phyloP scores from a whole-genome alignment of 2,113 vertebrate species.

The Syrmaticus mikado region DNA sequence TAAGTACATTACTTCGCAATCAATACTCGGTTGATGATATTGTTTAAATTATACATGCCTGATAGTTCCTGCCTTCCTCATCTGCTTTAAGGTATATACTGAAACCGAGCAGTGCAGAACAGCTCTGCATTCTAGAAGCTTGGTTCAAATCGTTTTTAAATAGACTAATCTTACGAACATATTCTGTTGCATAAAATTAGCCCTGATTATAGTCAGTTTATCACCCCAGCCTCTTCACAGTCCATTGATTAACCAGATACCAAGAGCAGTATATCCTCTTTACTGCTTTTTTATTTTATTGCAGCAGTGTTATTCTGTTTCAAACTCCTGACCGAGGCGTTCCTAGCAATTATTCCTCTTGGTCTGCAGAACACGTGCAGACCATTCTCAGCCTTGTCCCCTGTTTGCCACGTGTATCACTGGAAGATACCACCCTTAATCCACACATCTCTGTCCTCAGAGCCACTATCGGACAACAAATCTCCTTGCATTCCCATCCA shows the following conservation, averaged over 20 bases:
- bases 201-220: slow-evolving; percentile 70
- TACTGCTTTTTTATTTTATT: slow-evolving; percentile 1
- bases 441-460: slow-evolving; percentile 35
- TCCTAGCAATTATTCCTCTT: slow-evolving; percentile 52
- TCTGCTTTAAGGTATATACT: slow-evolving; percentile 33
- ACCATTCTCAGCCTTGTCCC: slow-evolving; percentile 43
- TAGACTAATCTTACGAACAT: slow-evolving; percentile 71
- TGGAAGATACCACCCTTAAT: slow-evolving; percentile 42
- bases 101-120: slow-evolving; percentile 60
- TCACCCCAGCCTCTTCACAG: slow-evolving; percentile 75
- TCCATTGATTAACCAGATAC: slow-evolving; percentile 70
- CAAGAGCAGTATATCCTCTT: slow-evolving; percentile 35
- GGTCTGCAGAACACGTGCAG: slow-evolving; percentile 28
- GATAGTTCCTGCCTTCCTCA: slow-evolving; percentile 51
- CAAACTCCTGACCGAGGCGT: not conserved
- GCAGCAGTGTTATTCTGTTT: not conserved
- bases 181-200: slow-evolving; percentile 75
- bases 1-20: slow-evolving; percentile 65
- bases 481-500: not conserved
- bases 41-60: slow-evolving; percentile 64
- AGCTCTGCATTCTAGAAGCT: slow-evolving; percentile 68
- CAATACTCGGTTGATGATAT: slow-evolving; percentile 58
- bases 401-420: not conserved
- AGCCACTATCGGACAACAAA: not conserved
- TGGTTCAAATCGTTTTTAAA: slow-evolving; percentile 75